Base-by-base conservation (phyloP, 1,140 invertebrate genomes). In the Bombyx mori region DNA sequence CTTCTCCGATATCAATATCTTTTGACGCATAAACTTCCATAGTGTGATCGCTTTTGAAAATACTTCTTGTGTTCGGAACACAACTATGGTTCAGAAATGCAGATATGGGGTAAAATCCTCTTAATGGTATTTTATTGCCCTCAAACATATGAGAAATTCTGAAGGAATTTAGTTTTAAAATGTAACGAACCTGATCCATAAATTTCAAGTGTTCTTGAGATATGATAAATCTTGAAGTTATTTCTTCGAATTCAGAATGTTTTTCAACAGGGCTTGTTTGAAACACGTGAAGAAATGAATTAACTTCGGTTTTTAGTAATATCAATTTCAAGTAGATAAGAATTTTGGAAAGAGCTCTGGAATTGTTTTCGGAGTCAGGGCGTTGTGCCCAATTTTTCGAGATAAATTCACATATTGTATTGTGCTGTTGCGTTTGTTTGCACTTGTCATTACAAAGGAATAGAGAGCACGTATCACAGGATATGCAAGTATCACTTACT, bases 41-140 rank as follows among this genome's bases (percentile, higher is more conserved):
- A 1, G 82, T 82, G 44, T 90, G 89, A 42, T 89, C 73, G 1
- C 81, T 66, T 59, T 89, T 88, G 58, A 93, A 93, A 45, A 89
- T 79, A 64, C 93, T 93, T 53, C 89, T 90, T 0, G 93, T 93
- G 75, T 96, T 96, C 2, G 94, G 93, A 7, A 88, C 78, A 73
- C 94, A 96, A 47, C 88, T 89, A 66, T 96, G 94, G 77, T 95
- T 94, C 58, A 94, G 86, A 51, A 95, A 88, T 6, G 92, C 90
- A 2, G 92, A 92, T 26, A 93, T 66, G 0, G 93, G 92, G 74
- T 92, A 95, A 1, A 95, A 81, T 2, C 92, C 94, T 59, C 92
- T 87, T 10, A 93, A 75, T 0, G 89, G 79, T 48, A 89, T 69
- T 43, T 77, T 77, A 6, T 82, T 82, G 8, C 78, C 75, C 8